Evolutionary conservation across 2,888 invertebrate species (phyloP).

Genomic region (Tenthredo scrophulariae): DNA sequence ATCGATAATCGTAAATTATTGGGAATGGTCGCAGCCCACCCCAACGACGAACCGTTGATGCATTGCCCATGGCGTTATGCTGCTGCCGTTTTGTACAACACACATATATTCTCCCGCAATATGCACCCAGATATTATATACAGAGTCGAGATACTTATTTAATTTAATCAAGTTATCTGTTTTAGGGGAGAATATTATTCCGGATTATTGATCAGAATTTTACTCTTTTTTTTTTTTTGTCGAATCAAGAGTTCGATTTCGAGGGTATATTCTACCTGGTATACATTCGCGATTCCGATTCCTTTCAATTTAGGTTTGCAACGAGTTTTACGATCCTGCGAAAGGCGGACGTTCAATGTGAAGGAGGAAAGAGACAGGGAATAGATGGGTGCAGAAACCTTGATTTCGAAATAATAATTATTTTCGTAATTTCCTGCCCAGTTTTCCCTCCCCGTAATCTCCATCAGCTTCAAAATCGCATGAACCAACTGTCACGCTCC

Average conservation of each 20-base stretch:
- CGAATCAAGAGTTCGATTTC: background rate
- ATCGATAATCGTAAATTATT: conserved; percentile 72
- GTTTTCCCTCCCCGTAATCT: conserved; percentile 61
- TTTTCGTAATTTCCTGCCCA: conserved; percentile 75
- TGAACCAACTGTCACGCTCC: conserved; percentile 72
- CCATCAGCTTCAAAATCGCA: conserved; percentile 69
- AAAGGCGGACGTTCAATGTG: conserved; percentile 40
- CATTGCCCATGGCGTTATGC: conserved; percentile 67
- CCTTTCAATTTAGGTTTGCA: conserved; percentile 59
- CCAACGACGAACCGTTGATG: conserved; percentile 59
- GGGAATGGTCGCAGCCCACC: conserved; percentile 65
- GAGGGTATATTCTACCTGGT: background rate
- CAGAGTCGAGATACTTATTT: background rate
- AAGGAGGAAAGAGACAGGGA: conserved; percentile 5
- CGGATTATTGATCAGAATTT: background rate
- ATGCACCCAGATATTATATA: background rate
- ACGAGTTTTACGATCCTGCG: conserved; percentile 52
- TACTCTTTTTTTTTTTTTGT: background rate
- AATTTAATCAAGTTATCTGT: background rate
- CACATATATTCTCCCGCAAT: background rate
- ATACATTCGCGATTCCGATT: background rate
- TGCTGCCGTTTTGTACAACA: background rate
- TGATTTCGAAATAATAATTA: conserved; percentile 66
- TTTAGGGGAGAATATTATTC: background rate
- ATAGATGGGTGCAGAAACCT: conserved; percentile 5